Base-by-base conservation (phyloP, 2,113 vertebrate genomes). In the Lycocorax pyrrhopterus region DNA sequence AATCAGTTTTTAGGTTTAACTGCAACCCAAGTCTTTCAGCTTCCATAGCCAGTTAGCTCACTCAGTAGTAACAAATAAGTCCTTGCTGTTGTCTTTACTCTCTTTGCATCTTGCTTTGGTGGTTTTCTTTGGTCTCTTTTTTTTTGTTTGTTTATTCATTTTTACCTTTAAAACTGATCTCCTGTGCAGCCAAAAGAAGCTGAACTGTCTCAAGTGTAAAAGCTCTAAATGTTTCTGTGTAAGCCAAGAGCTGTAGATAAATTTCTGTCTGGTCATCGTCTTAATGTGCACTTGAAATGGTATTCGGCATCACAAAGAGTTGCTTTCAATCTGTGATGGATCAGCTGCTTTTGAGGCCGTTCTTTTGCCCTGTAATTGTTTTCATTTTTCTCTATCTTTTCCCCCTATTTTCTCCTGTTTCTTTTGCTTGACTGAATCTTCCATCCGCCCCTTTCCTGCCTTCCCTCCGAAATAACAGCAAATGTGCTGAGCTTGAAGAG, bases 401-500 rank as follows among this genome's bases (percentile, higher is more conserved):
- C 96, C 97, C 95, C 97, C 97, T 94, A 11, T 97, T 97, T 97
- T 95, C 97, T 97, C 72, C 88, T 91, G 20, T 97, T 93, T 97
- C 95, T 97, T 82, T 96, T 97, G 97, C 96, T 97, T 98, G 97
- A 96, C 94, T 95, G 94, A 96, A 85, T 89, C 85, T 96, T 94
- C 90, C 82, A 96, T 94, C 89, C 93, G 77, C 95, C 94, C 97
- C 97, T 95, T 98, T 96, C 98, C 98, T 97, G 94, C 96, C 97
- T 97, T 96, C 97, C 96, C 86, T 98, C 97, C 97, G 97, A 99
- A 99, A 99, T 98, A 93, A 98, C 99, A 99, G 99, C 98, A 99
- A 99, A 99, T 99, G 99, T 98, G 97, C 99, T 98, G 99, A 99
- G 97, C 99, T 99, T 99, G 99, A 99, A 99, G 99, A 99, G 98